Conservation (phyloP, 1,140 invertebrate species). For the Aphis craccivora region DNA sequence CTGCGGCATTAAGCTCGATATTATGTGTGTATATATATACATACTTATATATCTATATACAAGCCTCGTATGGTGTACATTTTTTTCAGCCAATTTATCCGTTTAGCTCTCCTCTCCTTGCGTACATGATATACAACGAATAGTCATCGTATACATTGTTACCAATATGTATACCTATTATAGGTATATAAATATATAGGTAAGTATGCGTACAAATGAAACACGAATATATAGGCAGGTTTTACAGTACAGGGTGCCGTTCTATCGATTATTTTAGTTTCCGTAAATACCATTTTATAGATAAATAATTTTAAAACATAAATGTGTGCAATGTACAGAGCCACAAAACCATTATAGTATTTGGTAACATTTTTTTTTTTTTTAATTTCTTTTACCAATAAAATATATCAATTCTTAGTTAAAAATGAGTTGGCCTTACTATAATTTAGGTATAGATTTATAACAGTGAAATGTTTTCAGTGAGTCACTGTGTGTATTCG, state of each 20-base stretch:
- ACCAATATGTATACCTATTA: no score
- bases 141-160: not conserved
- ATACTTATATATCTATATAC: not conserved
- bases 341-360: not conserved
- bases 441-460: no score
- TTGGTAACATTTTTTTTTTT: not conserved
- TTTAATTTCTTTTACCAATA: not conserved
- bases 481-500: no score
- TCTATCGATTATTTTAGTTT: not conserved
- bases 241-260: not conserved
- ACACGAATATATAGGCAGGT: not conserved
- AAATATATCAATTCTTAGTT: no score
- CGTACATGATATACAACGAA: not conserved
- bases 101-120: not conserved
- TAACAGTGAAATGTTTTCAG: no score
- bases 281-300: not conserved
- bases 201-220: not conserved
- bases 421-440: no score
- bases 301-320: no score
- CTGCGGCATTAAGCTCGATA: not conserved
- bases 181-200: not conserved
- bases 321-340: not conserved
- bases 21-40: not conserved
- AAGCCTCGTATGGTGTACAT: not conserved
- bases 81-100: slow-evolving; percentile 21